Percentiles rank a stretch among this genome's conserved stretches.
Evolutionary conservation across 2,113 vertebrate species (phyloP).

Genomic region (Ploceus nigricollis): DNA sequence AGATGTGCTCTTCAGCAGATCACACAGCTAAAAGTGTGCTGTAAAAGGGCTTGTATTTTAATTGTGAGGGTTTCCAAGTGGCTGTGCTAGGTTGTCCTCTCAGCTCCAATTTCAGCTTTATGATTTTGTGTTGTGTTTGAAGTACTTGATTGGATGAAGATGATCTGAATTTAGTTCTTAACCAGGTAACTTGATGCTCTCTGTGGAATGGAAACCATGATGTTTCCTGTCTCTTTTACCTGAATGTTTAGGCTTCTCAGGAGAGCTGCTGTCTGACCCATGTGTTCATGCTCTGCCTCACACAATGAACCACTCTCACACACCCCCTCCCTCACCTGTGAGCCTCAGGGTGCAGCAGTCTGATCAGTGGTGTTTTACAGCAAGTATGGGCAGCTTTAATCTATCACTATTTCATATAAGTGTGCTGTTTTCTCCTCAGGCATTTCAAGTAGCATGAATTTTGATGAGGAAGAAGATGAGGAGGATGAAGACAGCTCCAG

Average conservation of each 20-base stretch:
- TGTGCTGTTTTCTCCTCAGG: constrained; percentile 69
- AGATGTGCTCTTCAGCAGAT: background rate
- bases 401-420: background rate
- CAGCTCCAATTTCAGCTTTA: background rate
- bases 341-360: background rate
- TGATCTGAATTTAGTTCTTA: background rate
- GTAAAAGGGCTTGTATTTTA: background rate
- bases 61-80: background rate
- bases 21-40: background rate
- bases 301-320: background rate
- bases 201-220: background rate
- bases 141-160: background rate
- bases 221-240: background rate
- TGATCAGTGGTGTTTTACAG: background rate
- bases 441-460: constrained; percentile 98
- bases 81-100: background rate
- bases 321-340: background rate
- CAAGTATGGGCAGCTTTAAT: background rate
- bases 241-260: background rate
- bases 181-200: background rate
- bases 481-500: constrained; percentile 96
- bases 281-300: background rate
- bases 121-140: background rate
- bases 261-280: background rate
- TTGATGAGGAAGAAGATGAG: constrained; percentile 94